A percentile compares a stretch with the other conserved stretches of the same genome.
These are phyloP conservation scores for Sitta europaea DNA, from an alignment of 2,113 vertebrate genomes.

Conservation along the genomic window DNA sequence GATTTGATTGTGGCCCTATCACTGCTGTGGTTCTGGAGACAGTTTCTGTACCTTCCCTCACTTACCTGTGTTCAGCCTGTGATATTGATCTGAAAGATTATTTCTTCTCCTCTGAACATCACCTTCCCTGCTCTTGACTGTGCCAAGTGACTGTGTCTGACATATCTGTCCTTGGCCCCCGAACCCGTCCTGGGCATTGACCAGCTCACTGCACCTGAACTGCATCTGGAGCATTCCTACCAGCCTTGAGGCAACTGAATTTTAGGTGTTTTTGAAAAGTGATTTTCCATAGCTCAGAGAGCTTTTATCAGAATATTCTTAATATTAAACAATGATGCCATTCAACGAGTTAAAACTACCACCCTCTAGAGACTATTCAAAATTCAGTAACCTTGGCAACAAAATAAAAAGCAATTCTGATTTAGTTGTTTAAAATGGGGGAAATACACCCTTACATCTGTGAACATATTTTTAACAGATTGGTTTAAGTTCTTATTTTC, in stretches of 20 bases:
- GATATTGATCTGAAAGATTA: not conserved
- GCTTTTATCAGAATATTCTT: not conserved
- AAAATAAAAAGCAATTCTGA: not conserved
- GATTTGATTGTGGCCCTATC: not conserved
- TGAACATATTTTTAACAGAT: conserved; percentile 23
- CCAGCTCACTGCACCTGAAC: not conserved
- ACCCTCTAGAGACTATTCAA: not conserved
- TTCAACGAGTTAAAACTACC: not conserved
- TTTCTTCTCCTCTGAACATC: not conserved
- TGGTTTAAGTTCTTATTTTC: not conserved
- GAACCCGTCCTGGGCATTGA: not conserved
- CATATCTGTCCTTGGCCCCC: not conserved
- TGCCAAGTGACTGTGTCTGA: not conserved
- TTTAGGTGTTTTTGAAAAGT: not conserved
- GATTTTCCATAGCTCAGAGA: not conserved
- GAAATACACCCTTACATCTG: not conserved
- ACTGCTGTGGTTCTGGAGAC: not conserved
- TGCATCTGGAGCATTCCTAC: not conserved
- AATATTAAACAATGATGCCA: not conserved
- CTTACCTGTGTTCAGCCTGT: not conserved
- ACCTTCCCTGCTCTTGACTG: not conserved
- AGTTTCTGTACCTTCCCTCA: not conserved
- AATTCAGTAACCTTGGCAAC: conserved; percentile 56
- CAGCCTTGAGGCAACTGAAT: not conserved
- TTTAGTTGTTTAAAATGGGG: not conserved